Conservation (phyloP, 2,888 invertebrate genomes). For the Dromius quadrimaculatus region DNA sequence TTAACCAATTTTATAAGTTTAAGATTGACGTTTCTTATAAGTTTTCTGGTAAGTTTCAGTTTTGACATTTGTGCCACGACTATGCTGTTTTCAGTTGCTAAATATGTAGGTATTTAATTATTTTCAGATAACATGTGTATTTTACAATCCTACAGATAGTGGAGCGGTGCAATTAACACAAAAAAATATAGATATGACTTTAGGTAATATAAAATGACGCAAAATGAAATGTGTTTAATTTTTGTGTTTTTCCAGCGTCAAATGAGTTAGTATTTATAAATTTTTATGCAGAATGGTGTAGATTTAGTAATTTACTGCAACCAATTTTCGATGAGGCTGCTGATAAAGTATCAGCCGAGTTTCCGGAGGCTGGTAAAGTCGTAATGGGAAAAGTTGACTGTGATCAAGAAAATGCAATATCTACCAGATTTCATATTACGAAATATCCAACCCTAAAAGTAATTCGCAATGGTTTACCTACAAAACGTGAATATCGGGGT, state of each 20-base stretch:
- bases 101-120: constrained; percentile 18
- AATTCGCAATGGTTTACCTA: constrained; percentile 90
- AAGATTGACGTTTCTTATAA: constrained; percentile 55
- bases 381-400: constrained; percentile 98
- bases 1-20: constrained; percentile 50
- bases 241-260: constrained; percentile 76
- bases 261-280: constrained; percentile 98
- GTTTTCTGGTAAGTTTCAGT: constrained; percentile 56
- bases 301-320: constrained; percentile 96
- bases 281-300: constrained; percentile 99
- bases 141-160: constrained; percentile 83
- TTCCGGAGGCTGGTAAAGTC: constrained; percentile 85
- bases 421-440: constrained; percentile 93
- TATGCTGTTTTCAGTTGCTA: constrained; percentile 40
- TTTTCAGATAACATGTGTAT: constrained; percentile 69
- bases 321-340: constrained; percentile 98
- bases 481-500: constrained; percentile 91
- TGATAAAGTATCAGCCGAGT: constrained; percentile 82
- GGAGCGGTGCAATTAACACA: constrained; percentile 85
- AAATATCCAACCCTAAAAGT: constrained; percentile 99
- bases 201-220: constrained; percentile 77
- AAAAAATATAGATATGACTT: constrained; percentile 85
- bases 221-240: constrained; percentile 44
- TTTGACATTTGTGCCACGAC: constrained; percentile 52
- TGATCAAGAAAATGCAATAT: constrained; percentile 89